Percentiles rank a stretch among this genome's conserved stretches.
Conservation (phyloP, 2,888 invertebrate genomes). For the Drosophila recens region DNA sequence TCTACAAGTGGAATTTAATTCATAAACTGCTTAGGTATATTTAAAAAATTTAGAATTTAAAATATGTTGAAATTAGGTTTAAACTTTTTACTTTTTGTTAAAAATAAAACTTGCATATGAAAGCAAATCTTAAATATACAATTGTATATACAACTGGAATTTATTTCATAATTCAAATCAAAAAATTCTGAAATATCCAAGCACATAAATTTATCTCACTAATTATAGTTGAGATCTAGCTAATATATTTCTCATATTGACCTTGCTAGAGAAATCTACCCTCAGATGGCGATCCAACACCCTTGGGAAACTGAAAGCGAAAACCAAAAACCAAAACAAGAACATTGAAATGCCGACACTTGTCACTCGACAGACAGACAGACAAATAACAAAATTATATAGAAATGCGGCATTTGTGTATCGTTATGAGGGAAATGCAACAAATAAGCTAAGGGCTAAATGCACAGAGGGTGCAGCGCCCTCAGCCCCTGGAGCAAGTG, state of each 20-base stretch:
- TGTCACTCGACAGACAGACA: slow-evolving; percentile 72
- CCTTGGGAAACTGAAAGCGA: slow-evolving; percentile 66
- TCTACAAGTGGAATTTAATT: no score
- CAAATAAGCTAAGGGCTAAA: slow-evolving; percentile 44
- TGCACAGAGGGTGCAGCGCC: slow-evolving; percentile 3
- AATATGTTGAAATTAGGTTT: no score
- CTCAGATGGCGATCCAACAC: slow-evolving; percentile 52
- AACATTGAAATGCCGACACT: slow-evolving; percentile 51
- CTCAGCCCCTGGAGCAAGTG: slow-evolving; percentile 55
- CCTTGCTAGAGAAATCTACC: slow-evolving; percentile 39
- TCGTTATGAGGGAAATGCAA: slow-evolving; percentile 62
- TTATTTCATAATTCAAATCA: background rate
- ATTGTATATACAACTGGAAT: background rate
- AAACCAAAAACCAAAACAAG: slow-evolving; percentile 32
- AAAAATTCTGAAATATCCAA: background rate
- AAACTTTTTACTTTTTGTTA: no score
- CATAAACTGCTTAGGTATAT: no score
- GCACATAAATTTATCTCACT: background rate
- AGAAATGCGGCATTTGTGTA: slow-evolving; percentile 64
- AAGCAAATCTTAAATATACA: background rate
- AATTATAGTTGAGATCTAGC: background rate
- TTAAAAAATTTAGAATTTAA: no score
- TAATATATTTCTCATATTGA: slow-evolving; percentile 31
- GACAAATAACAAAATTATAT: slow-evolving; percentile 79
- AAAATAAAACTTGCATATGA: no score